These are phyloP conservation scores for Drosophila oshimai DNA, from an alignment of 1,140 invertebrate genomes.

Conservation along the genomic window DNA sequence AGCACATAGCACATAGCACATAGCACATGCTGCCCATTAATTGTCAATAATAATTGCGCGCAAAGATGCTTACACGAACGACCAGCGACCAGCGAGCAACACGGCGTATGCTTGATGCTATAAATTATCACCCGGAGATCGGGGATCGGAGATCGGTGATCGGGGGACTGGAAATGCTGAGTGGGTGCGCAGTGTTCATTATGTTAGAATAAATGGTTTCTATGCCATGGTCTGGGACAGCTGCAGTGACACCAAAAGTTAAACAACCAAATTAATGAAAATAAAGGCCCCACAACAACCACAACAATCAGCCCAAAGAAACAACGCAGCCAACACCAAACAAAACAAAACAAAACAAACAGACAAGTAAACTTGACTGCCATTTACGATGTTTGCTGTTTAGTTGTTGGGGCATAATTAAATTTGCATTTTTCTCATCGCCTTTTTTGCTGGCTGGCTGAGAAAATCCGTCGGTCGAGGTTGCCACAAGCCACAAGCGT, in stretches of 20 bases:
- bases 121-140: constrained; percentile 42
- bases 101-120: constrained; percentile 54
- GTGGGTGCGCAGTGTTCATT: background rate
- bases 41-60: constrained; percentile 55
- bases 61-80: constrained; percentile 45
- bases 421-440: constrained; percentile 63
- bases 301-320: constrained; percentile 6
- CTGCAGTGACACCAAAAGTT: constrained; percentile 36
- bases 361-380: constrained; percentile 43
- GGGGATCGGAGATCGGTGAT: background rate
- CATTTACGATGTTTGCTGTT: constrained; percentile 23
- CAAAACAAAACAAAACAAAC: constrained; percentile 19
- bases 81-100: background rate
- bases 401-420: constrained; percentile 51
- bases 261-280: constrained; percentile 46
- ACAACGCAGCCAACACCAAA: background rate
- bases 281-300: too few species aligned
- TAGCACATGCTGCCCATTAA: constrained; percentile 60
- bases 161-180: background rate
- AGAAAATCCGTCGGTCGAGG: constrained; percentile 49
- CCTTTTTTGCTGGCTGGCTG: constrained; percentile 24
- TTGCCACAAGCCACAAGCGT: constrained; percentile 24
- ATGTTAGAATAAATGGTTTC: constrained; percentile 55
- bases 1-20: too few species aligned
- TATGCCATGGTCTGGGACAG: constrained; percentile 72